Conservation (phyloP, 2,113 vertebrate genomes). For the Eptatretus burgeri region DNA sequence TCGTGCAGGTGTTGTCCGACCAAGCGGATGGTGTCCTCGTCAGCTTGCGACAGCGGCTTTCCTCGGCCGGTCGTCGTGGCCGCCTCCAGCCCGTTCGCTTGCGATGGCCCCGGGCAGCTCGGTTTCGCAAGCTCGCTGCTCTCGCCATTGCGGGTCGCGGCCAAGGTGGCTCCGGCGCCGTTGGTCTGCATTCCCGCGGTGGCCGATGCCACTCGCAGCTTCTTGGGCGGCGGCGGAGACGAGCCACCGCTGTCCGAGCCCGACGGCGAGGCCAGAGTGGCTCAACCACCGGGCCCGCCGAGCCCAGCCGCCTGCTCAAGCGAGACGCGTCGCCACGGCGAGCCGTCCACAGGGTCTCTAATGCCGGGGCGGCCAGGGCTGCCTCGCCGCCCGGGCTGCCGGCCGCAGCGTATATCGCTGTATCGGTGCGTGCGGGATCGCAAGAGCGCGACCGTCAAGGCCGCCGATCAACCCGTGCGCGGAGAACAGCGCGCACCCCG, state of each 20-base stretch:
- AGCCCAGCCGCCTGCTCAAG: constrained; percentile 7
- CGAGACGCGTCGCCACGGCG: constrained; percentile 9
- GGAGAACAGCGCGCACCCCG: too few relatives aligned
- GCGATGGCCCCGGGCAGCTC: constrained; percentile 2
- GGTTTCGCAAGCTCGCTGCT: not conserved
- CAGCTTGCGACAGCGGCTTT: constrained; percentile 52
- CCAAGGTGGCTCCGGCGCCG: constrained; percentile 25
- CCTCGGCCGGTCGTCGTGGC: constrained; percentile 30
- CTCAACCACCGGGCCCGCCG: constrained; percentile 11
- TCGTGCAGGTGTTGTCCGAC: constrained; percentile 82
- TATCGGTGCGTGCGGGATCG: not conserved
- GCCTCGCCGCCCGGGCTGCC: not conserved
- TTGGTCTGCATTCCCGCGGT: constrained; percentile 63
- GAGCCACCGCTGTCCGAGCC: constrained; percentile 40
- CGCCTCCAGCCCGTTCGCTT: constrained; percentile 3
- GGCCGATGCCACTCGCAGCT: constrained; percentile 38
- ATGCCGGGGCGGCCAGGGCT: not conserved
- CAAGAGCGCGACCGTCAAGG: too few relatives aligned
- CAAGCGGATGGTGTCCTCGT: constrained; percentile 72
- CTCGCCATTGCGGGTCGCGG: constrained; percentile 22
- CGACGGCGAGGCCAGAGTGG: constrained; percentile 99
- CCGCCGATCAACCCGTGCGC: too few relatives aligned
- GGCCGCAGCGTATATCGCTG: not conserved
- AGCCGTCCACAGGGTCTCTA: not conserved
- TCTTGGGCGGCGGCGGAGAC: constrained; percentile 96